phyloP scores from a whole-genome alignment of 2,113 vertebrate species.

The Heterotilapia buettikoferi region DNA sequence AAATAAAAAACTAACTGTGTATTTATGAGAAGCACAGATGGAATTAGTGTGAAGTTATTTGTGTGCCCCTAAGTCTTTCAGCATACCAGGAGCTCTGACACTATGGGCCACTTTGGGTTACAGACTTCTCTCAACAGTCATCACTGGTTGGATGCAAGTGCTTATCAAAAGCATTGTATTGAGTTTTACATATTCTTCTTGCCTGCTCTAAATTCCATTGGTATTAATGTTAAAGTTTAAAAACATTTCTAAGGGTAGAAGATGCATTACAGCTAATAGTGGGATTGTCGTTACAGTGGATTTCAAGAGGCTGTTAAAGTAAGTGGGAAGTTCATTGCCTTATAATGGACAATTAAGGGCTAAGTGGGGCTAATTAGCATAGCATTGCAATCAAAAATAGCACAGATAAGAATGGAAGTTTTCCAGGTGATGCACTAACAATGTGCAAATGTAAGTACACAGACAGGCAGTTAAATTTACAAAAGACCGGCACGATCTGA shows the following conservation, averaged over 20 bases:
- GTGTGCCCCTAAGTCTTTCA: not conserved
- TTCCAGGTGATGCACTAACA: not conserved
- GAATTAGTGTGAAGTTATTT: not conserved
- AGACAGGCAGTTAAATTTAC: not conserved
- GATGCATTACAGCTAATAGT: not conserved
- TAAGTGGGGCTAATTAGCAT: not conserved
- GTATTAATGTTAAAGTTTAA: not conserved
- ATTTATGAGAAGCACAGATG: not conserved
- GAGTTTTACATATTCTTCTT: not conserved
- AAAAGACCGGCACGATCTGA: not conserved
- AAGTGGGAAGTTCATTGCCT: not conserved
- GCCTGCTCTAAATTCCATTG: not conserved
- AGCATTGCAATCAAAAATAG: not conserved
- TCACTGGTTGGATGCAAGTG: not conserved
- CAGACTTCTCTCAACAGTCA: not conserved
- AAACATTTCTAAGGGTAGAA: not conserved
- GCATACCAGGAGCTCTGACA: not conserved
- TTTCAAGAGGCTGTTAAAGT: not conserved
- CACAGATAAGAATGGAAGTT: not conserved
- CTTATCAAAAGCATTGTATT: not conserved
- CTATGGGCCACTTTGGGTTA: not conserved
- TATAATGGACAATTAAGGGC: not conserved
- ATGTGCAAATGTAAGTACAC: not conserved
- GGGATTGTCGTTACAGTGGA: not conserved
- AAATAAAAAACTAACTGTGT: not conserved